Conservation (phyloP, 2,113 vertebrate genomes). For the Oriolus oriolus region DNA sequence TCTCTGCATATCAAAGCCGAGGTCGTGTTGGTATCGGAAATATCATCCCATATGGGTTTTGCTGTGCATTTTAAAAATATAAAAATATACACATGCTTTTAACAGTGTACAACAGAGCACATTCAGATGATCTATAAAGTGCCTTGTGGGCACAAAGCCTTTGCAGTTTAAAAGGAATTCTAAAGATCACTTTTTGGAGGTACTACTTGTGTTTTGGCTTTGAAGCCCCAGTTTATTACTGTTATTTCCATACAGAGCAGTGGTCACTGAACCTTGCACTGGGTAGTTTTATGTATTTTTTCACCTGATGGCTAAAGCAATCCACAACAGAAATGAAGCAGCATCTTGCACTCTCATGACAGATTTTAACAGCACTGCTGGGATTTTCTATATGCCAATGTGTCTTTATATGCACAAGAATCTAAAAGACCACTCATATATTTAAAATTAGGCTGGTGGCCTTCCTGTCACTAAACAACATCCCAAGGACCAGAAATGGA, state of each 20-base stretch:
- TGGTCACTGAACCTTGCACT: not conserved
- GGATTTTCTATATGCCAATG: not conserved
- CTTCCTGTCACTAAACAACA: not conserved
- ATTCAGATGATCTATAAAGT: conserved; percentile 38
- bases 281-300: not conserved
- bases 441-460: not conserved
- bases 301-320: not conserved
- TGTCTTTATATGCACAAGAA: not conserved
- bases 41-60: conserved; percentile 59
- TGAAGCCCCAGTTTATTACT: not conserved
- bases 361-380: not conserved
- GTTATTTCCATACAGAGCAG: not conserved
- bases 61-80: conserved; percentile 65
- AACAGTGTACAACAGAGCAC: conserved; percentile 44
- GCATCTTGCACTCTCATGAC: not conserved
- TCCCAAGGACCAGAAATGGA: not conserved
- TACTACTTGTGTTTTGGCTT: not conserved
- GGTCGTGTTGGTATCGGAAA: conserved; percentile 53
- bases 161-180: not conserved
- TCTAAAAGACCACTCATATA: not conserved
- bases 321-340: conserved; percentile 9
- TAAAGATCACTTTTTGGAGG: not conserved
- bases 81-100: conserved; percentile 60
- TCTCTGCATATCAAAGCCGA: conserved; percentile 57
- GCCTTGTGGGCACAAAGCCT: conserved; percentile 9